Evolutionary conservation across 2,888 invertebrate genomes (phyloP).

Genomic region (Tipula confusa): DNA sequence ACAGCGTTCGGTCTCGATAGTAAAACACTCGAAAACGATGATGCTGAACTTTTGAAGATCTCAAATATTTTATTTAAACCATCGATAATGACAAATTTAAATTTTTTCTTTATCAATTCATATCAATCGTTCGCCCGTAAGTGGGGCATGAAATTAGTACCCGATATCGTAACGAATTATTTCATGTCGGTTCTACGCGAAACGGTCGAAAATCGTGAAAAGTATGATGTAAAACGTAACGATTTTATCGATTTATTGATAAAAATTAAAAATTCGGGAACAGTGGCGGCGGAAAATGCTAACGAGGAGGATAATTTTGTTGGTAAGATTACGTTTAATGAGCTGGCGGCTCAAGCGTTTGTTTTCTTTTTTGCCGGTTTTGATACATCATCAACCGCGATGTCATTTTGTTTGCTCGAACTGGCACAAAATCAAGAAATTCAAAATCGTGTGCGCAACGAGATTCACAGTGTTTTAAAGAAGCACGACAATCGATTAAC

Average conservation of each 20-base stretch:
- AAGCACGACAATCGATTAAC: conserved; percentile 15
- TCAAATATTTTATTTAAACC: neutral
- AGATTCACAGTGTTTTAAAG: neutral
- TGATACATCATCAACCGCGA: conserved; percentile 42
- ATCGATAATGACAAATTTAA: neutral
- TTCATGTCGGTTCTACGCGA: neutral
- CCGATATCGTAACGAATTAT: neutral
- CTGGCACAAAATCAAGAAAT: conserved; percentile 37
- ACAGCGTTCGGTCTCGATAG: neutral
- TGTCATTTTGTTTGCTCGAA: conserved; percentile 41
- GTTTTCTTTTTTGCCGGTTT: conserved; percentile 43
- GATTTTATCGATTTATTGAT: conserved; percentile 5
- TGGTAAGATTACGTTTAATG: conserved; percentile 27
- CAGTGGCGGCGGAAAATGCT: neutral
- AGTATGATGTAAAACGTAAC: neutral
- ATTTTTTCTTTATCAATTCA: neutral
- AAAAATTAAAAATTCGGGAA: neutral
- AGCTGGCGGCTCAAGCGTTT: conserved; percentile 39
- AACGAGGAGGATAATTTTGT: neutral
- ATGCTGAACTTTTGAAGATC: neutral
- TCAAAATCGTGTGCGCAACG: conserved; percentile 15
- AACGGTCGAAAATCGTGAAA: neutral
- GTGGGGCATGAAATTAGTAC: neutral
- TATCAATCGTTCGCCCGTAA: neutral
- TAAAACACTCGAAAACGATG: neutral